phyloP scores from a whole-genome alignment of 1,140 invertebrate genomes.

The Oncopeltus fasciatus region DNA sequence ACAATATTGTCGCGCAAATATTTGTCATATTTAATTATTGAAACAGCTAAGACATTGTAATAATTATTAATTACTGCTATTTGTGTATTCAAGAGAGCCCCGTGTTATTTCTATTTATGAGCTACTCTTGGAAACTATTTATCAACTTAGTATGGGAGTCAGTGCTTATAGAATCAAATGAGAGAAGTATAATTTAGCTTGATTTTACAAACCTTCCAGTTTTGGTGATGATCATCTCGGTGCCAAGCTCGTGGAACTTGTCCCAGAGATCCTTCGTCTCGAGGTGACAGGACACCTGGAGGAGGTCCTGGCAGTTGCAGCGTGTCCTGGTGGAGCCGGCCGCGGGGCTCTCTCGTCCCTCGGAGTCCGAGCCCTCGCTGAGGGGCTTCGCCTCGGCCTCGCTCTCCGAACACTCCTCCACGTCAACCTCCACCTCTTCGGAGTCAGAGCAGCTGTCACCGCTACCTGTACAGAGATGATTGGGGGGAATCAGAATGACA shows the following conservation, averaged over 20 bases:
- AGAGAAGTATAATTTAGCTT: too few species aligned
- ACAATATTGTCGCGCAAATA: too few species aligned
- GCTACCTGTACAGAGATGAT: too few species aligned
- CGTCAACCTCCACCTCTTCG: slow-evolving; percentile 32
- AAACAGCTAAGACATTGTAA: too few species aligned
- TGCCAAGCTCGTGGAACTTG: slow-evolving; percentile 87
- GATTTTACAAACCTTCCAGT: slow-evolving; percentile 57
- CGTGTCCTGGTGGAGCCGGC: slow-evolving; percentile 13
- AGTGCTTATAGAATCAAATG: too few species aligned
- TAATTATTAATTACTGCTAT: too few species aligned
- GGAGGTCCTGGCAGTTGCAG: slow-evolving; percentile 42
- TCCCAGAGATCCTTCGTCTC: slow-evolving; percentile 74
- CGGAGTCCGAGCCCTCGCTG: slow-evolving; percentile 13
- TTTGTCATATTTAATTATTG: too few species aligned
- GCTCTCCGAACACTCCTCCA: slow-evolving; percentile 31
- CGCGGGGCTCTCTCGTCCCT: slow-evolving; percentile 19
- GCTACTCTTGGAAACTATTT: too few species aligned
- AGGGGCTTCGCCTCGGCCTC: slow-evolving; percentile 27
- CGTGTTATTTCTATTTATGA: too few species aligned
- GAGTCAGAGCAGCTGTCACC: slow-evolving; percentile 26
- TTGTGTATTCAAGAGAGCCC: too few species aligned
- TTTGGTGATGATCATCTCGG: slow-evolving; percentile 99
- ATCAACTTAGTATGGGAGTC: too few species aligned
- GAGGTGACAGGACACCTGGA: slow-evolving; percentile 38
- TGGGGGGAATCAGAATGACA: too few species aligned